Base-by-base conservation (phyloP, 92 coral and sea anemone species). In the Siderastrea siderea region DNA sequence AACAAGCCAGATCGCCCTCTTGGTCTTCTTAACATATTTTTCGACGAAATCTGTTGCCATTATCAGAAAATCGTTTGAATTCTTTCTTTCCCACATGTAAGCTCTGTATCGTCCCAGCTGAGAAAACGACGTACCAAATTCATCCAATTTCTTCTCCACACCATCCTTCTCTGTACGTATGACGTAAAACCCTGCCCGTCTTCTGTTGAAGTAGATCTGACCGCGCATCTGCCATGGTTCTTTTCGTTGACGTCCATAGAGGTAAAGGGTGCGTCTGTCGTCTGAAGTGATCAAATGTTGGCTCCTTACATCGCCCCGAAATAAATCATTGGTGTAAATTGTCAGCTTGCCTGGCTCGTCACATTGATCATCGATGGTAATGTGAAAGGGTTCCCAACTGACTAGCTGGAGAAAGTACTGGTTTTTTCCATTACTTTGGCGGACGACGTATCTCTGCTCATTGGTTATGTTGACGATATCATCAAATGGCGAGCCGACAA, bases 351-450 rank as follows among this genome's bases (percentile, higher is more conserved):
- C 78, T 51, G 78, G 78, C 16, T 26, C 49, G 48, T 51, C 46
- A 6, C 55, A 74, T 1, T 52, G 78, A 17, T 74, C 78, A 38
- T 74, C 78, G 2, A 74, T 74, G 48, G 78, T 74, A 15, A 52
- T 74, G 26, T 52, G 78, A 16, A 52, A 74, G 12, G 1, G 15
- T 50, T 47, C 6, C 7, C 13, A 51, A 8, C 55, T 50, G 53
- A 14, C 16, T 2, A 54, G 14, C 43, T 52, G 11, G 14, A 74
- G 62, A 11, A 6, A 47, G 53, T 52, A 74, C 7, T 47, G 4
- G 62, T 74, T 74, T 47, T 54, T n/a, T 52, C 78, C 63, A 3
- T 51, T 74, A 8, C 55, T 74, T 17, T 74, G 78, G 15, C 78
- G 78, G 15, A 74, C 26, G 3, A 74, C 52, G 9, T 47, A 74